Conservation (phyloP, 2,888 invertebrate genomes). For the Heliothis peltigera region DNA sequence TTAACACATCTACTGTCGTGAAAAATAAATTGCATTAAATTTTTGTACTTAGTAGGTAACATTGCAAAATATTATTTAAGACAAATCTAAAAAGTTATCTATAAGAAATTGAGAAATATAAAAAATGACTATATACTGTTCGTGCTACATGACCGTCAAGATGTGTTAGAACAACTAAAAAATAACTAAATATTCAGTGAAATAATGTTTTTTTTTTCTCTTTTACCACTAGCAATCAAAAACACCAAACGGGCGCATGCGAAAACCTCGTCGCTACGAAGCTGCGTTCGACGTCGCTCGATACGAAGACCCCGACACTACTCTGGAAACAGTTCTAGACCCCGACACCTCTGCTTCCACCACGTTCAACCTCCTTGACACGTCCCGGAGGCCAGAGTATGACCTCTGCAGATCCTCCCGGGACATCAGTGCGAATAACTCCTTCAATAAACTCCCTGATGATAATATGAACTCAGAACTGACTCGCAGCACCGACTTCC, state of each 20-base stretch:
- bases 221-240: constrained; percentile 72
- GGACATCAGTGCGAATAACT: constrained; percentile 64
- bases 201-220: background rate
- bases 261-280: constrained; percentile 72
- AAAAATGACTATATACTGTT: too few species aligned
- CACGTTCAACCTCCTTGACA: constrained; percentile 74
- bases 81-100: too few species aligned
- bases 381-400: constrained; percentile 74
- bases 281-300: constrained; percentile 60
- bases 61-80: too few species aligned
- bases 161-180: too few species aligned
- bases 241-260: constrained; percentile 82
- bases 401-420: constrained; percentile 61
- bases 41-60: too few species aligned
- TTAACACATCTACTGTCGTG: too few species aligned
- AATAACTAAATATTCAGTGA: too few species aligned
- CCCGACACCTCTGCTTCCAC: constrained; percentile 73
- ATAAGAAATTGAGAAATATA: too few species aligned
- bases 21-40: too few species aligned
- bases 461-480: constrained; percentile 87
- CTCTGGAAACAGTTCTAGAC: constrained; percentile 57
- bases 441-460: constrained; percentile 82
- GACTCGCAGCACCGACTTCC: constrained; percentile 72
- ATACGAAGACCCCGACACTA: constrained; percentile 53
- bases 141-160: too few species aligned